phyloP scores from a whole-genome alignment of 92 coral and sea anemone species.

The Blastomussa wellsi region DNA sequence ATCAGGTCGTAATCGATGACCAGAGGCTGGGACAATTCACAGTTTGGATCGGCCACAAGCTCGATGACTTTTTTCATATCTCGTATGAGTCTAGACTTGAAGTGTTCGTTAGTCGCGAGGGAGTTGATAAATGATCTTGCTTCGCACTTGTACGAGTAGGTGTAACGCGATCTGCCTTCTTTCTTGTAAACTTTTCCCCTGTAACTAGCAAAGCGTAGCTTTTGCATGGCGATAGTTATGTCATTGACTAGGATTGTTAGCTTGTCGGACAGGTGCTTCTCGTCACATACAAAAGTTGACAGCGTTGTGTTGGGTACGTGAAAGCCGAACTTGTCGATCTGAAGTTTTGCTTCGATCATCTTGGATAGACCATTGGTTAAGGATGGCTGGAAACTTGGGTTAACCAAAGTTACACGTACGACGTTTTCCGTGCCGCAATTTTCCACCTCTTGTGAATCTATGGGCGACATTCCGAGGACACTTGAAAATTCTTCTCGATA shows the following conservation, averaged over 20 bases:
- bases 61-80: constrained; percentile 42
- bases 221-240: constrained; percentile 41
- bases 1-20: constrained; percentile 40
- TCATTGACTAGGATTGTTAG: constrained; percentile 48
- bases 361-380: neutral
- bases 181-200: constrained; percentile 46
- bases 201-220: constrained; percentile 29
- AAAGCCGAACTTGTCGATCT: constrained; percentile 9
- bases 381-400: neutral
- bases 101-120: constrained; percentile 44
- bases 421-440: neutral
- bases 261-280: constrained; percentile 35
- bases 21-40: constrained; percentile 32
- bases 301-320: neutral
- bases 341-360: neutral
- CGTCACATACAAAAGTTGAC: neutral
- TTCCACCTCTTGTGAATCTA: neutral
- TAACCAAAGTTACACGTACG: neutral
- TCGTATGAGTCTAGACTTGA: constrained; percentile 27
- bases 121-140: constrained; percentile 37
- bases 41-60: constrained; percentile 47
- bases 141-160: constrained; percentile 40
- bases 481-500: neutral
- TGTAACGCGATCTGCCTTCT: constrained; percentile 20
- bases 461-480: neutral